phyloP scores from a whole-genome alignment of 2,888 invertebrate genomes.

The Macroteleia sp. region DNA sequence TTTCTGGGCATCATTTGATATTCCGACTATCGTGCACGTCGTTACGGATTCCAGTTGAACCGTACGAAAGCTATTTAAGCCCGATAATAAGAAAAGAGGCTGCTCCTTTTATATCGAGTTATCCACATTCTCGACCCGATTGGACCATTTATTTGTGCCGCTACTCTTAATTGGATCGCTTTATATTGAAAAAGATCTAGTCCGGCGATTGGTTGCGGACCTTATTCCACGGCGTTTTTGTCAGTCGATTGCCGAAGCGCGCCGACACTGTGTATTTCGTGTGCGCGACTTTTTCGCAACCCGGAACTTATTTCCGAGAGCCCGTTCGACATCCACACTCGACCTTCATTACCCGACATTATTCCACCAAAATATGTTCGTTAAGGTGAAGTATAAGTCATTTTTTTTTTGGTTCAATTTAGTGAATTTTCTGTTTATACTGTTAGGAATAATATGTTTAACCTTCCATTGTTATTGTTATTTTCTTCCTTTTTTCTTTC shows the following conservation, averaged over 20 bases:
- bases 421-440: too few relatives aligned
- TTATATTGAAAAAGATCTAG: conserved; percentile 69
- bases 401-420: neutral
- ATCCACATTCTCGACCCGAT: conserved; percentile 69
- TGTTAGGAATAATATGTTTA: too few relatives aligned
- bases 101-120: conserved; percentile 64
- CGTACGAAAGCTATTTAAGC: conserved; percentile 36
- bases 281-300: conserved; percentile 9
- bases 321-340: conserved; percentile 15
- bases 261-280: conserved; percentile 20
- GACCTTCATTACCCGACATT: conserved; percentile 32
- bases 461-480: too few relatives aligned
- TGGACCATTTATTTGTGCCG: conserved; percentile 75
- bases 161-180: conserved; percentile 78
- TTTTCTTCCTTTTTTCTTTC: too few relatives aligned
- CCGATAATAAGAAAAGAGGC: conserved; percentile 59
- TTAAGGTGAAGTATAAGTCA: too few relatives aligned
- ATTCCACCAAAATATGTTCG: too few relatives aligned
- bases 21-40: conserved; percentile 20
- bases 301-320: conserved; percentile 8
- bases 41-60: conserved; percentile 28
- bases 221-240: conserved; percentile 41
- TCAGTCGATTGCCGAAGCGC: conserved; percentile 23
- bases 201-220: conserved; percentile 59
- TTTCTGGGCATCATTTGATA: conserved; percentile 31